Evolutionary conservation across 2,113 vertebrate species (phyloP), one percentile per base, ranked within the genome.

Genomic region (Australoheros scitulus): DNA sequence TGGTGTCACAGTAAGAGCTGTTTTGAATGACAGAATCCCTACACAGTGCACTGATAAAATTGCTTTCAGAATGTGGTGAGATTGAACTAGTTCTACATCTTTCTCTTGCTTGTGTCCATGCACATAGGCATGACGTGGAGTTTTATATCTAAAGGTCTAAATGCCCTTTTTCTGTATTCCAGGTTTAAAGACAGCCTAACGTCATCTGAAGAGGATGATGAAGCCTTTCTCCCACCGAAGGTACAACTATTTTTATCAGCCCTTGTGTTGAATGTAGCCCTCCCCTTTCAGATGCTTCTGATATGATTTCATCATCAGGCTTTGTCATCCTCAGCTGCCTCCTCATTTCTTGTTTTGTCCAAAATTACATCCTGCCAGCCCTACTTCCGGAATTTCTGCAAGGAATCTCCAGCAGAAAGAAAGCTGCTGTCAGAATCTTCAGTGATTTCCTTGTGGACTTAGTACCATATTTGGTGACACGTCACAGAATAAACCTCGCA

Each of bases 171-270:
- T 86, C 85, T 20, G 75, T 75, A 24, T 85, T 82, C 3, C 76
- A 93, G 92, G 95, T 94, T 36, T 29, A 98, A 97, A 81, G 95
- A 90, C 56, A 92, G 94, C 84, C 63, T 92, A 13, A 84, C 78
- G 60, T 92, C 88, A 83, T 96, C 93, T 85, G 95, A 94, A 87
- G 92, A 92, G 89, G 94, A 97, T 88, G 96, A 97, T 94, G 90
- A 94, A 91, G 83, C 77, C 20, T 81, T 93, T 32, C 81, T 88
- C 15, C 92, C 90, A 61, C 77, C 86, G 50, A 93, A 94, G 89
- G 94, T 96, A 94, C 15, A 55, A 2, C 65, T 84, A 85, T 88
- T 76, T 68, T 70, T 86, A 43, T 81, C 52, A 6, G 18, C 15
- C 43, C 76, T 24, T 68, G 20, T 72, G 52, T 2, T 79, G 65